Base-by-base conservation (phyloP, 2,888 invertebrate genomes). In the Ennomos fuscantarius region DNA sequence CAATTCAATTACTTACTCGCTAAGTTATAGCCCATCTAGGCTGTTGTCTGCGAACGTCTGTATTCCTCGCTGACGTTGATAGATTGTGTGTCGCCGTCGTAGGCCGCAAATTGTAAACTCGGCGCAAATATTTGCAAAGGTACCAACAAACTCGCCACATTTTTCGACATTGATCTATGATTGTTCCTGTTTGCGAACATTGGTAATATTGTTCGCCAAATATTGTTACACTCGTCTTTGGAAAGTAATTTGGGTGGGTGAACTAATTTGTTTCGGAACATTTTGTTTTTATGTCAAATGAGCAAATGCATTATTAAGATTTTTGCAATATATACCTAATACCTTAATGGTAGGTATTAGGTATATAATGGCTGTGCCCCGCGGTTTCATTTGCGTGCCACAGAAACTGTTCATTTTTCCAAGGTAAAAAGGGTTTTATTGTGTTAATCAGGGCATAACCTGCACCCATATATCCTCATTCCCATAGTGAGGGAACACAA, bases 41-140 rank as follows among this genome's bases (percentile, higher is more conserved):
- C 54, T 60, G 60, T 61, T 62, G 70, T 69, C 69, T 70, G 68
- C 60, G 66, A 72, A 74, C 72, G 76, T 74, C 72, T 74, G 65
- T 69, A 60, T 71, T 68, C 58, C 66, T 49, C 47, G 49, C 49
- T 67, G 81, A 82, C 82, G 64, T 75, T 84, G 85, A 86, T 82
- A 73, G 85, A 87, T 86, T 67, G 73, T 69, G 71, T 71, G 72
- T 70, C 73, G 68, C 51, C 43, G 42, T 33, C 66, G 65, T 54
- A 61, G 70, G 70, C 71, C 74, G 71, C 72, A 76, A 82, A 81
- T 79, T 83, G 79, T 82, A 77, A 82, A 83, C 79, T 83, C 78
- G 60, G 66, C 64, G 66, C 75, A 83, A 84, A 84, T 81, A 80
- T 84, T 83, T 81, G 74, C 75, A 69, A 70, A 73, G 67, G 69